Conservation (phyloP, 2,113 vertebrate species). For the Stigmatopora argus region DNA sequence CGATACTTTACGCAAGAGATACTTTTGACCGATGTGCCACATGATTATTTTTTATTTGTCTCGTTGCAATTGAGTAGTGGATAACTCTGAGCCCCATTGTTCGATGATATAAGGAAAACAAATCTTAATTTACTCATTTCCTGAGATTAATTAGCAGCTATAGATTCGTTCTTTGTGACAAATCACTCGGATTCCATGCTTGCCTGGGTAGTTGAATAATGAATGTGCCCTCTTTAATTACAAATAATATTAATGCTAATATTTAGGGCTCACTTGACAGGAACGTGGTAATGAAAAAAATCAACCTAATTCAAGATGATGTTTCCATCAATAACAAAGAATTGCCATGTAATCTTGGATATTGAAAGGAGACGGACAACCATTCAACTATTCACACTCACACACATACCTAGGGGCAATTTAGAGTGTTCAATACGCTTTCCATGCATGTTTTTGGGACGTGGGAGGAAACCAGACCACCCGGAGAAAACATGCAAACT, state of each 20-base stretch:
- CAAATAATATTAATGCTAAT: neutral
- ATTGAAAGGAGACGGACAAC: neutral
- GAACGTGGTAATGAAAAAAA: neutral
- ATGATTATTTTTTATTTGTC: too few species aligned
- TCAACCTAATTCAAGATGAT: neutral
- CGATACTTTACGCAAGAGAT: too few species aligned
- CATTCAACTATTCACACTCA: too few species aligned
- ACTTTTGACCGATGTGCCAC: too few species aligned
- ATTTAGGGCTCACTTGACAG: neutral
- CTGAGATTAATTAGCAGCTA: neutral
- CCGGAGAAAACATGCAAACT: too few species aligned
- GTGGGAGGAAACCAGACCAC: too few species aligned
- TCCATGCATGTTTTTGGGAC: too few species aligned
- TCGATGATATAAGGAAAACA: too few species aligned
- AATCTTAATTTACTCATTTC: neutral
- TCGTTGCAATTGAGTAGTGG: too few species aligned
- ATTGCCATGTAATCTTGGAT: neutral
- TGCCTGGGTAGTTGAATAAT: neutral
- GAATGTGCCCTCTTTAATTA: neutral
- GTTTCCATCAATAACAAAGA: neutral
- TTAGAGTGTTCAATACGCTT: too few species aligned
- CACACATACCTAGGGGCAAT: too few species aligned
- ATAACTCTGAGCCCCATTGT: neutral
- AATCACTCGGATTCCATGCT: neutral
- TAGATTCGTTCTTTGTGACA: neutral